Evolutionary conservation across 1,140 invertebrate species (phyloP), one percentile per base, ranked within the genome.

Genomic region (Paraescarpia echinospica): DNA sequence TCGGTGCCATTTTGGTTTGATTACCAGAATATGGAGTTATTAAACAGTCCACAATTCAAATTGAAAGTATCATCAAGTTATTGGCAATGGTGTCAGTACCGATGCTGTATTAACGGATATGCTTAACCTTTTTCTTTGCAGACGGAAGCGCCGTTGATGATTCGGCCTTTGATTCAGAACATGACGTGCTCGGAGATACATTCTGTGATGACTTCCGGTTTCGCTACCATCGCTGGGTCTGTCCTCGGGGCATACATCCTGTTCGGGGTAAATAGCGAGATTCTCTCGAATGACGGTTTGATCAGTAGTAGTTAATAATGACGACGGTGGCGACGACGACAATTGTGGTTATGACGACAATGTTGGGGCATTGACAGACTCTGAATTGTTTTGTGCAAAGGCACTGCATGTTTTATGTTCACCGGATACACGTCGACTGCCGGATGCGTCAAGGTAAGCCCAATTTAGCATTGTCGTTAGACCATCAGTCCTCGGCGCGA

Each of bases 131-230:
- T 2, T 90, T 90, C 35, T 0, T 90, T 93, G 33, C 92, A 96
- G 95, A 96, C 94, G 31, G 96, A 96, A 92, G 94, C 95, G 0
- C 95, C 96, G 0, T 91, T 96, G 59, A 94, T 96, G 93, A 95
- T 96, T 33, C 93, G 94, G n/a, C 95, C 95, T 14, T 95, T 95
- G 34, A 59, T 96, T 22, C n/a, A 89, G 31, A 89, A 94, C 33
- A 96, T 96, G 95, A 96, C 96, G 5, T 94, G 93, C 12, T 96
- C 95, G 14, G 95, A 96, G 93, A 92, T 96, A 31, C 94, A 95
- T 92, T 95, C 95, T 18, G 94, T 96, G 5, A 95, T 95, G 94
- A 95, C 95, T 0, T 95, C 94, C 91, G 95, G 95, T 14, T 96
- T 96, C 93, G 95, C 95, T n/a, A 95, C 95, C 34, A 95, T 96